Evolutionary conservation across 2,113 vertebrate genomes (phyloP).

Genomic region (Myotis davidii): DNA sequence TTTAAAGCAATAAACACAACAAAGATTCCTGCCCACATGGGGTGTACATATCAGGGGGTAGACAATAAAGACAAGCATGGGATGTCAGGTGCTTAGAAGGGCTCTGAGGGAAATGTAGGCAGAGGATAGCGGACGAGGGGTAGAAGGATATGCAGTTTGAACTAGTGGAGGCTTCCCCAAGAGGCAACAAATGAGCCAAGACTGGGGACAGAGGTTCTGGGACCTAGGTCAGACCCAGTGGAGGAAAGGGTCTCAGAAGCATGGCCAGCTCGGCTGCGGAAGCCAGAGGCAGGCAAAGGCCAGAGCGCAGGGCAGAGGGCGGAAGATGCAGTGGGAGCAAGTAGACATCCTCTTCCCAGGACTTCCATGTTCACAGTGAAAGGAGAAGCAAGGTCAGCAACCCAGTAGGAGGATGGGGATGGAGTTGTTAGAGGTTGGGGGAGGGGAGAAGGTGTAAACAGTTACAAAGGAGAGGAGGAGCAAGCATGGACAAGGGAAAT

Average conservation of each 20-base stretch:
- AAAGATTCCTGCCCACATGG: background rate
- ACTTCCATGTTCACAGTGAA: background rate
- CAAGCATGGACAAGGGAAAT: background rate
- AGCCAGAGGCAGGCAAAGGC: background rate
- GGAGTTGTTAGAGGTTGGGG: background rate
- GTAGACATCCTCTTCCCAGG: accelerated
- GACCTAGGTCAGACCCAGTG: background rate
- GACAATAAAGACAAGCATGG: background rate
- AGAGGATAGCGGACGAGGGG: background rate
- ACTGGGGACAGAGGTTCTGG: background rate
- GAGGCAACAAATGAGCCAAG: background rate
- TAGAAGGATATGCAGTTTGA: background rate
- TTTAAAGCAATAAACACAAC: background rate
- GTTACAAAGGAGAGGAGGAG: accelerated
- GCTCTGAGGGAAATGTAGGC: background rate
- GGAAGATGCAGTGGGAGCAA: accelerated
- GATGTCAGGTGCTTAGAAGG: background rate
- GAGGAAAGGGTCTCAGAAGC: background rate
- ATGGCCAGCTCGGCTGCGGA: too few relatives aligned
- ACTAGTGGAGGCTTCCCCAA: background rate
- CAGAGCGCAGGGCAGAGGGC: too few relatives aligned
- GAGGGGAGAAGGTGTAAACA: background rate
- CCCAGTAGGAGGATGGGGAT: background rate
- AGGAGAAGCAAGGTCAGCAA: background rate
- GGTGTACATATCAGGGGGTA: background rate